Conservation (phyloP, 1,140 invertebrate species). For the Samia ricini region DNA sequence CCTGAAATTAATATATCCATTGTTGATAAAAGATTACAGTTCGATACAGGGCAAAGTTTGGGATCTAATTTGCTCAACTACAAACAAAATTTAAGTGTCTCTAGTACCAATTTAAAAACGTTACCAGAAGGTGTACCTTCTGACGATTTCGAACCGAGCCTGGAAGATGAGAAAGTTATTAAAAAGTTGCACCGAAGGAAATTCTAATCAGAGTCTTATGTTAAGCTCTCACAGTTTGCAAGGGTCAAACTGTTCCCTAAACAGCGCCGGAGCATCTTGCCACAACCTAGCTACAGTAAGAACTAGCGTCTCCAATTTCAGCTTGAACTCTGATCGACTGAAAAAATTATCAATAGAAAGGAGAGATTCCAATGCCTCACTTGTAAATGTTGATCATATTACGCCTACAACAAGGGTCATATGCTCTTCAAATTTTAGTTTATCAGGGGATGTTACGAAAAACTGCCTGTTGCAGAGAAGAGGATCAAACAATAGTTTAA, state of each 20-base stretch:
- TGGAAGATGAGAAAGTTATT: slow-evolving; percentile 62
- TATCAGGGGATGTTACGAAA: slow-evolving; percentile 58
- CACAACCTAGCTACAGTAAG: slow-evolving; percentile 68
- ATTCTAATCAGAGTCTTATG: slow-evolving; percentile 93
- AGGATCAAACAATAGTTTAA: slow-evolving; percentile 93
- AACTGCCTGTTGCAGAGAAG: slow-evolving; percentile 89
- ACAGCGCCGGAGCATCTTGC: slow-evolving; percentile 66
- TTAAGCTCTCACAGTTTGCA: slow-evolving; percentile 78
- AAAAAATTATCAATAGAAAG: slow-evolving; percentile 84
- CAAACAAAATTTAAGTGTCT: slow-evolving; percentile 77
- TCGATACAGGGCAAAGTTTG: slow-evolving; percentile 49
- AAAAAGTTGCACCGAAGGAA: slow-evolving; percentile 82
- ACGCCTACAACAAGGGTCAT: slow-evolving; percentile 60
- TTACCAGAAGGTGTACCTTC: slow-evolving; percentile 82
- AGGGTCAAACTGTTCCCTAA: slow-evolving; percentile 71
- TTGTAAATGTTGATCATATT: slow-evolving; percentile 79
- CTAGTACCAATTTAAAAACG: slow-evolving; percentile 81
- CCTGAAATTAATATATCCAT: slow-evolving; percentile 59
- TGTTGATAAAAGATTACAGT: slow-evolving; percentile 38
- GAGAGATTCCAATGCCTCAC: slow-evolving; percentile 91
- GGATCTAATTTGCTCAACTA: slow-evolving; percentile 72
- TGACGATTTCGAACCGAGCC: slow-evolving; percentile 79
- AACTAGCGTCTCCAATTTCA: slow-evolving; percentile 73
- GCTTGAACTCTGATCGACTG: slow-evolving; percentile 66
- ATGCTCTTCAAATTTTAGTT: slow-evolving; percentile 60